These are phyloP conservation scores for Rhinopithecus roxellana DNA, from an alignment of 2,113 vertebrate genomes.

Conservation along the genomic window DNA sequence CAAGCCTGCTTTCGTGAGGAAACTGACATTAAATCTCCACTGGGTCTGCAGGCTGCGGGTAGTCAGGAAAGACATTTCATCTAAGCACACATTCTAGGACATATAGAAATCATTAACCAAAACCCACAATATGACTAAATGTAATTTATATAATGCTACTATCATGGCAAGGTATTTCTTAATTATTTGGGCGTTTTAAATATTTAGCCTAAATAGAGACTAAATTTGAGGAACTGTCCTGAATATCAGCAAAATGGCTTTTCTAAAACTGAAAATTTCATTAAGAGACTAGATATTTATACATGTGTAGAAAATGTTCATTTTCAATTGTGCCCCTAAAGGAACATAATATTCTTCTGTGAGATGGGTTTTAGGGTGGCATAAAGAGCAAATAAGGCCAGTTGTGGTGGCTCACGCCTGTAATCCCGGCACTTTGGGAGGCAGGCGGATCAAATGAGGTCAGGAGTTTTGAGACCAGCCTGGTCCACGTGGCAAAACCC, in stretches of 20 bases:
- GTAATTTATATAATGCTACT: background rate
- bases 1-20: background rate
- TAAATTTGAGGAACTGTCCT: background rate
- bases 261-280: background rate
- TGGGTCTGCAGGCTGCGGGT: background rate
- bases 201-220: constrained; percentile 15
- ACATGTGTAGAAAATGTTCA: background rate
- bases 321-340: background rate
- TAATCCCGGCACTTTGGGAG: no score
- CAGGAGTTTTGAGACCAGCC: no score
- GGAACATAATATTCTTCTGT: background rate
- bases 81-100: background rate
- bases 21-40: background rate
- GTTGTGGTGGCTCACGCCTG: no score
- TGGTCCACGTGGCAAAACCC: no score
- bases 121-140: background rate
- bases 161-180: background rate
- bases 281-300: background rate
- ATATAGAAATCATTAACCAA: background rate
- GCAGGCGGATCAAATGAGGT: no score
- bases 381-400: background rate
- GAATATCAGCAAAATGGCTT: background rate
- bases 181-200: background rate
- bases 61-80: background rate
- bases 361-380: background rate